A percentile compares a stretch with the other conserved stretches of the same genome.
Evolutionary conservation across 1,140 invertebrate genomes (phyloP).

Genomic region (Leptinotarsa lineolata): DNA sequence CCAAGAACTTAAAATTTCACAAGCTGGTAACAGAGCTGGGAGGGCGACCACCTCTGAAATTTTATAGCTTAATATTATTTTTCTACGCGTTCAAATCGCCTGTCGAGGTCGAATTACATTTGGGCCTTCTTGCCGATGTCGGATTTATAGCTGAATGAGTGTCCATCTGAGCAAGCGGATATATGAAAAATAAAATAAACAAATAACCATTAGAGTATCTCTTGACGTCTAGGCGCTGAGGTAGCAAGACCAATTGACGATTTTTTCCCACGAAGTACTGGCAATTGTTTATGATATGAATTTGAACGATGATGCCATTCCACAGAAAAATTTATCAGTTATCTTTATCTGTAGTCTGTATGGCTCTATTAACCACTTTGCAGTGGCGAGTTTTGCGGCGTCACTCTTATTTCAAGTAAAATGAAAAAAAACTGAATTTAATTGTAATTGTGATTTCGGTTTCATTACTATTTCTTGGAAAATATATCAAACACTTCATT

Average conservation of each 20-base stretch:
- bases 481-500: too few species aligned
- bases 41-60: background rate
- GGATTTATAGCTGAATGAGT: conserved; percentile 3
- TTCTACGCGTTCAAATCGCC: background rate
- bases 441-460: too few species aligned
- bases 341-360: too few species aligned
- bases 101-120: background rate
- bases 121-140: background rate
- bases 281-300: background rate
- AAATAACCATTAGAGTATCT: conserved; percentile 1
- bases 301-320: background rate
- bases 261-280: background rate
- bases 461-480: too few species aligned
- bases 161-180: conserved; percentile 7
- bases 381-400: too few species aligned
- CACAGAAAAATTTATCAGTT: too few species aligned
- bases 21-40: background rate
- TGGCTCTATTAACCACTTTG: too few species aligned
- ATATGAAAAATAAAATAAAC: background rate
- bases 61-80: conserved; percentile 7
- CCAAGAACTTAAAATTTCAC: background rate
- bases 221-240: conserved; percentile 4
- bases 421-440: too few species aligned
- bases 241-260: background rate
- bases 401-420: too few species aligned